A percentile compares a stretch with the other conserved stretches of the same genome.
Conservation (phyloP, 1,140 invertebrate species). For the Papilio xuthus region DNA sequence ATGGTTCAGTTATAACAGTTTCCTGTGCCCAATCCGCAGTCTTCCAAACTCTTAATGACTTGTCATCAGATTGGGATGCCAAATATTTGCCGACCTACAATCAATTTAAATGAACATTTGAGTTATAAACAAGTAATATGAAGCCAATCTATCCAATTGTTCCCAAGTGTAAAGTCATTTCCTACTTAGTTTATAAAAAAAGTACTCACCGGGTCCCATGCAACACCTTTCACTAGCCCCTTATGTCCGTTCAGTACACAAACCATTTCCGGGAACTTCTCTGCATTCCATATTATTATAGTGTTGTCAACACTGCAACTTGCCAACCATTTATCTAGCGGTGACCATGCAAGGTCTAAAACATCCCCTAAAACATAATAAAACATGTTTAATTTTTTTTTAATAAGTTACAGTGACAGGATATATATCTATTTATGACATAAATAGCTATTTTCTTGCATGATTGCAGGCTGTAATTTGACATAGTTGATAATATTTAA, state of each 20-base stretch:
- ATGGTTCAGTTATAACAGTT: conserved; percentile 93
- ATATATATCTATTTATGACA: no score
- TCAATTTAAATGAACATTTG: conserved; percentile 38
- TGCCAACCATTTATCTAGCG: conserved; percentile 94
- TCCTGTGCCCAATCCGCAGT: conserved; percentile 96
- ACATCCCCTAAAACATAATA: conserved; percentile 88
- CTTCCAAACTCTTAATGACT: conserved; percentile 95
- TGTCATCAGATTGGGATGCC: conserved; percentile 98
- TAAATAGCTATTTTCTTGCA: no score
- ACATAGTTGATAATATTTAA: no score
- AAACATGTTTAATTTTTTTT: not conserved
- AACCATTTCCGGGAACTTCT: conserved; percentile 92
- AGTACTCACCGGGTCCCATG: conserved; percentile 94
- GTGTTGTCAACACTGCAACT: conserved; percentile 98
- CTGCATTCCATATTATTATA: conserved; percentile 97
- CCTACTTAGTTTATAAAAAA: not conserved
- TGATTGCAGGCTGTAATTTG: no score
- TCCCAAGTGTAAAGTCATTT: not conserved
- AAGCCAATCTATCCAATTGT: conserved; percentile 1
- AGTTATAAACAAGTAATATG: conserved; percentile 13
- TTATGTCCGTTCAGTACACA: conserved; percentile 93
- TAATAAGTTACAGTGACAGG: no score
- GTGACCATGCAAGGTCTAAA: conserved; percentile 97
- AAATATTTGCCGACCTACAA: conserved; percentile 94
- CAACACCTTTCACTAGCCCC: conserved; percentile 97